These are phyloP conservation scores for Falco novaeseelandiae DNA, from an alignment of 2,797 vertebrate species.

Conservation along the genomic window DNA sequence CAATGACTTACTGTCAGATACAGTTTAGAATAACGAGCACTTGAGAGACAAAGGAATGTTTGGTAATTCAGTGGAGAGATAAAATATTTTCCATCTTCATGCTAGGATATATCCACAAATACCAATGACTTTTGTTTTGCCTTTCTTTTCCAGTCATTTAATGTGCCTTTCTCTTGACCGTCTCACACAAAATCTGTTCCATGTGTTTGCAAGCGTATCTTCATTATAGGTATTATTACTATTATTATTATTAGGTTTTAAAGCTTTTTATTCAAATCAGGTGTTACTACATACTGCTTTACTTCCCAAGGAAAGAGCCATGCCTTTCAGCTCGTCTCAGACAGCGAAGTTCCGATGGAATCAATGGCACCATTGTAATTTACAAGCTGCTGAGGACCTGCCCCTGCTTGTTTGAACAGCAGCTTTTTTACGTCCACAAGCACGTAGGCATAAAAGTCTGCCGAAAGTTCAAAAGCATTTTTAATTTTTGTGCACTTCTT, in stretches of 20 bases:
- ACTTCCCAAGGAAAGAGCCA: background rate
- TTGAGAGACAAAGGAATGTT: conserved; percentile 2
- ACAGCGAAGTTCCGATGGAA: background rate
- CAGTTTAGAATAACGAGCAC: background rate
- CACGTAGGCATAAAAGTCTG: background rate
- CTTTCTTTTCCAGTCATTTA: conserved; percentile 3
- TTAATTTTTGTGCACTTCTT: conserved; percentile 24
- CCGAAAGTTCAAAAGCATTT: conserved; percentile 12
- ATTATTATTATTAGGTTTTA: background rate
- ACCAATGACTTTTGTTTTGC: background rate
- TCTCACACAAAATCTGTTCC: background rate
- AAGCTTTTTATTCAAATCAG: conserved; percentile 5
- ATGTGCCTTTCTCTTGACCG: background rate
- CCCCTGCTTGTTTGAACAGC: background rate
- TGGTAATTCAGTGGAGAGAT: background rate
- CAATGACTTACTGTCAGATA: background rate
- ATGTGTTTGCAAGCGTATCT: background rate
- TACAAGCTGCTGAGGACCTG: background rate
- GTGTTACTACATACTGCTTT: background rate
- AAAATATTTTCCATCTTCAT: conserved; percentile 12
- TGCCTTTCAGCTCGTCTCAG: background rate
- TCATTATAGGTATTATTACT: background rate
- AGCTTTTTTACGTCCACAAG: background rate
- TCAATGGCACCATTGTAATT: conserved; percentile 37
- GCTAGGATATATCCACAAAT: background rate